Evolutionary conservation across 2,797 vertebrate species (phyloP).

Genomic region (Pristis pectinata): DNA sequence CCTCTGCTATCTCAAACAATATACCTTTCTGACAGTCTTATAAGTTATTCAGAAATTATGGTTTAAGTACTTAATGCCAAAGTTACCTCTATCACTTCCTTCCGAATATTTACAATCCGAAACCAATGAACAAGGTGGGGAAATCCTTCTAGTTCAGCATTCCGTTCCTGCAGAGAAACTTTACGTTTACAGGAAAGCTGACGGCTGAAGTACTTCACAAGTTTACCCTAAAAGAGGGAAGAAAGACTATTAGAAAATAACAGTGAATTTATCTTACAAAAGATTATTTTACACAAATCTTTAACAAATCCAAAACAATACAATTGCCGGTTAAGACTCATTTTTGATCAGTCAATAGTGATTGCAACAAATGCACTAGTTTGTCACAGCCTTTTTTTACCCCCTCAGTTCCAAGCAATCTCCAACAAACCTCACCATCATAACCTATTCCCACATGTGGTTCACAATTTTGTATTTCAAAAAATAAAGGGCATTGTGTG

Average conservation of each 20-base stretch:
- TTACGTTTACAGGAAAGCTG: conserved; percentile 96
- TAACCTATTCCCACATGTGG: not conserved
- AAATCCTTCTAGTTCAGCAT: conserved; percentile 82
- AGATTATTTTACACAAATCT: not conserved
- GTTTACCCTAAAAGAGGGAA: conserved; percentile 72
- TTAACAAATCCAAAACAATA: not conserved
- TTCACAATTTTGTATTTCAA: too few relatives aligned
- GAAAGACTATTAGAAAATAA: not conserved
- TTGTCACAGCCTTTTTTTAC: not conserved
- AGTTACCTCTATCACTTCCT: conserved; percentile 87
- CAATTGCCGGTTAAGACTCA: not conserved
- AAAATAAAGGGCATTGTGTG: too few relatives aligned
- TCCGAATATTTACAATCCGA: conserved; percentile 86
- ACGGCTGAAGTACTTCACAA: conserved; percentile 97
- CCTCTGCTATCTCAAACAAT: not conserved
- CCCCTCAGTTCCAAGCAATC: not conserved
- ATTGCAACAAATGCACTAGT: not conserved
- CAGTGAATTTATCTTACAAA: not conserved
- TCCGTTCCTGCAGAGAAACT: conserved; percentile 86
- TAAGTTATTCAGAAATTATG: not conserved
- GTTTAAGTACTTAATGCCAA: not conserved
- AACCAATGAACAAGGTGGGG: conserved; percentile 92
- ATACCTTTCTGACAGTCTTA: not conserved
- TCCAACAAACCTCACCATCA: not conserved
- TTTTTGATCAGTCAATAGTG: not conserved